Conservation (phyloP, 2,113 vertebrate genomes). For the Papio anubis region DNA sequence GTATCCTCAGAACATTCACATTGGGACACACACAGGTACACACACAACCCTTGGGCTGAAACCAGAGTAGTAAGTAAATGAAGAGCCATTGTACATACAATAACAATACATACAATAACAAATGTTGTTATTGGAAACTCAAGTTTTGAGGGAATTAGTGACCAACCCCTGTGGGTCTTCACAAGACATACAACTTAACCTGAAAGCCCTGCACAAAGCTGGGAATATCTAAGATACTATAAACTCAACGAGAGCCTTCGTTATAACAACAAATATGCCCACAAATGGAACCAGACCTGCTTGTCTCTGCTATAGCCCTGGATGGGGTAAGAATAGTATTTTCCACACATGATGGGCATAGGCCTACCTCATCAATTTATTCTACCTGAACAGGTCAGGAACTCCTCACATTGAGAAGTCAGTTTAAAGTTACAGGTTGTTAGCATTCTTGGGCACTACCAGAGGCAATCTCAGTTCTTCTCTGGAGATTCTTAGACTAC, state of each 20-base stretch:
- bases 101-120: no score
- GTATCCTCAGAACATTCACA: not conserved
- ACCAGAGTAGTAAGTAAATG: not conserved
- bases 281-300: not conserved
- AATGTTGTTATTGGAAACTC: not conserved
- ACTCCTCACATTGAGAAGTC: not conserved
- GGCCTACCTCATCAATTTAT: not conserved
- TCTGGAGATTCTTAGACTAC: not conserved
- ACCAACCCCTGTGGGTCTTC: not conserved
- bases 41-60: not conserved
- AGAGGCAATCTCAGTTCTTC: not conserved
- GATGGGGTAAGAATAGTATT: not conserved
- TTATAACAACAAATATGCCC: not conserved
- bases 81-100: not conserved
- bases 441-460: not conserved
- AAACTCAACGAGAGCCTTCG: not conserved
- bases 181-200: not conserved
- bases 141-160: not conserved
- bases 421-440: not conserved
- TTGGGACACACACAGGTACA: not conserved
- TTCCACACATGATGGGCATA: not conserved
- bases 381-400: not conserved
- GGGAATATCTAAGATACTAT: not conserved
- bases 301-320: not conserved
- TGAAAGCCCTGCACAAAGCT: not conserved